phyloP scores from a whole-genome alignment of 1,140 invertebrate species.

The Tyrophagus putrescentiae region DNA sequence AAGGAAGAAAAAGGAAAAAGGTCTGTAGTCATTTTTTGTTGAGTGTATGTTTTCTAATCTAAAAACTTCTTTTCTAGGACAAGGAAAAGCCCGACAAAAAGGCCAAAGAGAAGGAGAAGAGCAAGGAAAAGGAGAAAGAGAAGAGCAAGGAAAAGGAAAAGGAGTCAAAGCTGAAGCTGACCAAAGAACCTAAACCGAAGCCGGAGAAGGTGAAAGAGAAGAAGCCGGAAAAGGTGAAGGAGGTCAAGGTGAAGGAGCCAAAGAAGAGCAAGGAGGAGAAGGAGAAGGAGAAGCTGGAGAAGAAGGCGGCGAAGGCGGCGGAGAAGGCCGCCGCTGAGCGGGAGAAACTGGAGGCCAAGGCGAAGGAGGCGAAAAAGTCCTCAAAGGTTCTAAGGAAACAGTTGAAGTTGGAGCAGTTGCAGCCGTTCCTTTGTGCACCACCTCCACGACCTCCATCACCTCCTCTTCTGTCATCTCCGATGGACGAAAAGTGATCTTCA shows the following conservation, averaged over 20 bases:
- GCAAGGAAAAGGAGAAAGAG: conserved; percentile 8
- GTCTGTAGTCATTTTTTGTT: neutral
- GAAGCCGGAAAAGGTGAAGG: conserved; percentile 15
- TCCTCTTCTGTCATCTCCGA: neutral
- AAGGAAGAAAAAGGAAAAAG: conserved; percentile 19
- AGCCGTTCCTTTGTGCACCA: no score
- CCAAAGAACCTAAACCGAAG: conserved; percentile 13
- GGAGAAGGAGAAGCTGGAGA: conserved; percentile 11
- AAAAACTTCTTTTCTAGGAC: conserved; percentile 11
- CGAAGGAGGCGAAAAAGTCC: neutral
- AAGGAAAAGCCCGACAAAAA: conserved; percentile 7
- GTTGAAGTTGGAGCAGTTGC: neutral
- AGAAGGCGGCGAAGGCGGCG: conserved; percentile 2
- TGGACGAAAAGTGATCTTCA: neutral
- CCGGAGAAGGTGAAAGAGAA: conserved; percentile 15
- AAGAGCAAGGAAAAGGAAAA: neutral
- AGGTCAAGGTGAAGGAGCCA: conserved; percentile 20
- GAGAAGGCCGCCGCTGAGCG: no score
- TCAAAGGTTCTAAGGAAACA: no score
- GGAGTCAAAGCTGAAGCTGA: neutral
- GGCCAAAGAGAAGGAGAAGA: conserved; percentile 17
- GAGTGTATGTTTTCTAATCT: conserved; percentile 8
- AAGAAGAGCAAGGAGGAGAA: conserved; percentile 16
- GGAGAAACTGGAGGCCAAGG: neutral
- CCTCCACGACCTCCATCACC: no score